Percentiles rank a stretch among this genome's conserved stretches.
Evolutionary conservation across 2,113 vertebrate species (phyloP).

Genomic region (Nestor notabilis): DNA sequence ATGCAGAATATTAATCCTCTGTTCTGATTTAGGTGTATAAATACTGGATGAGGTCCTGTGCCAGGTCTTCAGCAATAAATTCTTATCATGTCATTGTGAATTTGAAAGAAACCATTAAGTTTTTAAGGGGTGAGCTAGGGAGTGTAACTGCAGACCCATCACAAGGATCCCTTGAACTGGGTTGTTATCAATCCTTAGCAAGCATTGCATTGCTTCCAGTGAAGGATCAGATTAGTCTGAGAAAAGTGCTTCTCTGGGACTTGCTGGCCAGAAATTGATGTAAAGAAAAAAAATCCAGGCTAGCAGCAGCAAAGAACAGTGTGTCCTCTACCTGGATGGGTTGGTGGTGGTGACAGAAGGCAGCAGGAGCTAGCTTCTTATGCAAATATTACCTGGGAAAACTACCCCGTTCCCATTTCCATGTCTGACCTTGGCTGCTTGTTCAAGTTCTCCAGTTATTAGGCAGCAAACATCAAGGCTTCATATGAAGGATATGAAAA

Average conservation of each 20-base stretch:
- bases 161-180: neutral
- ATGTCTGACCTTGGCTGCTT: neutral
- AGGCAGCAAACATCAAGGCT: neutral
- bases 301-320: neutral
- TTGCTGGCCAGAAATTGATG: neutral
- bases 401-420: neutral
- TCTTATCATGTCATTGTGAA: neutral
- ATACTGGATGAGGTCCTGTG: neutral
- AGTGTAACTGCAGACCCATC: neutral
- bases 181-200: neutral
- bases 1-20: neutral
- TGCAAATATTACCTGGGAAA: neutral
- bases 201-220: fast-evolving
- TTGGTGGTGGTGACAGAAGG: neutral
- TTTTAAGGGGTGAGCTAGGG: neutral
- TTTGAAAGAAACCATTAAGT: neutral
- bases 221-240: neutral
- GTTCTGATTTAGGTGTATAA: neutral
- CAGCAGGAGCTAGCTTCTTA: neutral
- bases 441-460: neutral
- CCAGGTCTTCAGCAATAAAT: neutral
- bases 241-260: neutral
- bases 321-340: neutral
- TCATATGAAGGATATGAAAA: neutral
- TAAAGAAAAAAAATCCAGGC: neutral